These are phyloP conservation scores for Saccostrea glomerata DNA, from an alignment of 1,140 invertebrate genomes.

Conservation along the genomic window DNA sequence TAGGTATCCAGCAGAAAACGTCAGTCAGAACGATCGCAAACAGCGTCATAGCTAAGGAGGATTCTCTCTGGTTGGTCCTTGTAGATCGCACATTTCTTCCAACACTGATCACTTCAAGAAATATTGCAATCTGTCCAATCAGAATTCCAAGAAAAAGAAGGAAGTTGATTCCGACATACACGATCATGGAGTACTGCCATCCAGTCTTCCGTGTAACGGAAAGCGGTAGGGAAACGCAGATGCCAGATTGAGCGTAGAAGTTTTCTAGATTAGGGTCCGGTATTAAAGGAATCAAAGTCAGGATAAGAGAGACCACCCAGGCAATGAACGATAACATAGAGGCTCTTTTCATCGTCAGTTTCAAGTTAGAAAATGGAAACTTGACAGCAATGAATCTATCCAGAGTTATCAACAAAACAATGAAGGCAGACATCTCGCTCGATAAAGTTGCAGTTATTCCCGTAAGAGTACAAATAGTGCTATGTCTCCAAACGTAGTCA, in stretches of 20 bases:
- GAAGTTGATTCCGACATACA: constrained; percentile 62
- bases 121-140: constrained; percentile 59
- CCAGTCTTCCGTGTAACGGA: constrained; percentile 25
- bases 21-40: constrained; percentile 56
- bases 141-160: constrained; percentile 56
- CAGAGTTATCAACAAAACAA: not conserved
- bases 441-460: not conserved
- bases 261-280: not conserved
- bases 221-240: not conserved
- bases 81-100: not conserved
- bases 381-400: not conserved
- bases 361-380: not conserved
- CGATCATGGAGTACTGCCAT: constrained; percentile 55
- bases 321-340: not conserved
- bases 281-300: not conserved
- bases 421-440: not conserved
- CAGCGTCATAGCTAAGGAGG: constrained; percentile 53
- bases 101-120: not conserved
- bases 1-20: constrained; percentile 64
- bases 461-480: not conserved
- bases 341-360: not conserved
- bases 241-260: not conserved
- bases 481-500: not conserved
- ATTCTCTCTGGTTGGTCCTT: constrained; percentile 41
- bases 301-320: not conserved